Evolutionary conservation across 53 echinoderm and acorn worm genomes (phyloP), one percentile per base, ranked within the genome.

Genomic region (Crossaster papposus): DNA sequence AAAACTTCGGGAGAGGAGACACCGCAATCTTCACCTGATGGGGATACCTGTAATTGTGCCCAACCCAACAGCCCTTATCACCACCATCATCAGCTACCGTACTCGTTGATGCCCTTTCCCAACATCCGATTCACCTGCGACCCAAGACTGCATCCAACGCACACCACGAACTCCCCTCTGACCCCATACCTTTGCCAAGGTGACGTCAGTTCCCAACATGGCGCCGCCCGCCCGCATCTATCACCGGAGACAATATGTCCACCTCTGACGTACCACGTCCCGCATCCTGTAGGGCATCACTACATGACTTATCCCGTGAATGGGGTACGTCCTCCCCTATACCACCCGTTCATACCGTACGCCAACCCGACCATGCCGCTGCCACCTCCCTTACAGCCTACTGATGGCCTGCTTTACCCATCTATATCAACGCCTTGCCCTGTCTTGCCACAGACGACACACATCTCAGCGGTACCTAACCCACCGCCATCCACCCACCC

Each of bases 241-340:
- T 72, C 72, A 6, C 9, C 14, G 8, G 72, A 72, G 0, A 6
- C 52, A 18, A 30, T 72, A 14, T 72, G 51, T 26, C 72, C 84
- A 52, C 33, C 72, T 10, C 71, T 84, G 54, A 72, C 84, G 34
- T 84, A 84, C 72, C 84, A 71, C 9, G 72, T 1, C 51, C 51
- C 33, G 20, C 84, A 20, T 20, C 71, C 70, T 32, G 79, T 30
- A 23, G 72, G 72, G 20, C 30, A 9, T 26, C 72, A 30, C 15
- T 20, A 52, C 50, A 72, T 71, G n/a, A 22, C 35, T 15, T 84
- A 51, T 72, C 84, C 50, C 22, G 14, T 68, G 51, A 54, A 32
- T 58, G 58, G 80, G 31, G 55, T 80, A 20, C 80, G 31, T 18
- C 54, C 84, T 31, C 71, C 24, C 14, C 26, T 18, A 24, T 14